phyloP scores from a whole-genome alignment of 2,113 vertebrate genomes.

The Antidorcas marsupialis region DNA sequence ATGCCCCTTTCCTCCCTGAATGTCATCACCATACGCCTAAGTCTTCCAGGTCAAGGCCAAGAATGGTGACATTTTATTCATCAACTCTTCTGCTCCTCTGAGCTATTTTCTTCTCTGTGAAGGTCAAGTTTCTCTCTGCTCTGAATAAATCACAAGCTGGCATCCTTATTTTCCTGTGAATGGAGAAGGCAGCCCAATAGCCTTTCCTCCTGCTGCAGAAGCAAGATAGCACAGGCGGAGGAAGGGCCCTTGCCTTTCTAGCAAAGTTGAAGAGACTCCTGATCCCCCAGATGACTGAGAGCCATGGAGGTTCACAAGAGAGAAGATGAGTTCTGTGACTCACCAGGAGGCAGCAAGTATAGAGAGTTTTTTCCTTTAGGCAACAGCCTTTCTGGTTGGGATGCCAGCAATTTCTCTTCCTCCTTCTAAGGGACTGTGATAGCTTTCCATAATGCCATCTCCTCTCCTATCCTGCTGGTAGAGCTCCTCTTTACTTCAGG shows the following conservation, averaged over 20 bases:
- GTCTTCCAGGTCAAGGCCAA: background rate
- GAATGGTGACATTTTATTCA: background rate
- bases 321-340: background rate
- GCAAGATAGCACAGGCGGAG: background rate
- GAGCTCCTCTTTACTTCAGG: background rate
- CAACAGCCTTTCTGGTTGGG: background rate
- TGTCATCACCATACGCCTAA: background rate
- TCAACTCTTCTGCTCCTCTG: background rate
- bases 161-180: background rate
- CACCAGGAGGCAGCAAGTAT: background rate
- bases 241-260: background rate
- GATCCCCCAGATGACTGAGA: background rate
- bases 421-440: background rate
- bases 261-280: background rate
- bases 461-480: background rate
- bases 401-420: background rate
- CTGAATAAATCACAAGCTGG: constrained; percentile 6
- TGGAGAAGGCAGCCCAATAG: background rate
- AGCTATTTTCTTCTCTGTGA: background rate
- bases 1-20: background rate
- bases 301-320: background rate
- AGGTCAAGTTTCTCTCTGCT: background rate
- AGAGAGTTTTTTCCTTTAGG: background rate
- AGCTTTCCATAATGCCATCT: background rate
- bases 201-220: constrained; percentile 16